A percentile compares a stretch with the other conserved stretches of the same genome.
These are phyloP conservation scores for Araneus ventricosus DNA, from an alignment of 1,140 invertebrate genomes.

Conservation along the genomic window DNA sequence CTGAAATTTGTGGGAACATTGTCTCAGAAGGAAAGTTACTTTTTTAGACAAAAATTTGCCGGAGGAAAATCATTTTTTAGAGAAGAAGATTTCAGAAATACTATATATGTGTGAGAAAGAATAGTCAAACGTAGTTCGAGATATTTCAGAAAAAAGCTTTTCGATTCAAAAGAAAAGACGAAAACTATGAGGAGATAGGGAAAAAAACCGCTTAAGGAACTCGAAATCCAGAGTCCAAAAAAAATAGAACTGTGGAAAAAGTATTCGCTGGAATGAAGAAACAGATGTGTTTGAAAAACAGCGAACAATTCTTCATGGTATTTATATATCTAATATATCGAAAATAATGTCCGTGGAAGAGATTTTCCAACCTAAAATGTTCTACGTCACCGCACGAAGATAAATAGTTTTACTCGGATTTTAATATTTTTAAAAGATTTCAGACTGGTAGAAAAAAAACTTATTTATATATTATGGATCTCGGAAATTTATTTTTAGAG, in stretches of 20 bases:
- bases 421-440: too few relatives aligned
- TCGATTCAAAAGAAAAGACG: not conserved
- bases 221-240: not conserved
- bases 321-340: not conserved
- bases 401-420: too few relatives aligned
- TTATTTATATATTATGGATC: too few relatives aligned
- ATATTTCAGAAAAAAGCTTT: not conserved
- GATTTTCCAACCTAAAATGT: too few relatives aligned
- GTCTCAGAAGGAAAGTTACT: not conserved
- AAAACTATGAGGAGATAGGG: not conserved
- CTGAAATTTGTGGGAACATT: not conserved
- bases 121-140: not conserved
- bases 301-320: not conserved
- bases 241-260: not conserved
- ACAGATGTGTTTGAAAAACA: not conserved
- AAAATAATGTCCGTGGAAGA: too few relatives aligned
- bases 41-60: not conserved
- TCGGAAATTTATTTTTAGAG: too few relatives aligned
- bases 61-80: not conserved
- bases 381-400: too few relatives aligned
- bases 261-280: not conserved
- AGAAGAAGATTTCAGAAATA: slow-evolving; percentile 1
- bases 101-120: not conserved
- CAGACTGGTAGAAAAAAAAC: too few relatives aligned
- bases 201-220: not conserved